Percentiles rank a stretch among this genome's conserved stretches.
Evolutionary conservation across 2,888 invertebrate genomes (phyloP).

Genomic region (Endotricha flammealis): DNA sequence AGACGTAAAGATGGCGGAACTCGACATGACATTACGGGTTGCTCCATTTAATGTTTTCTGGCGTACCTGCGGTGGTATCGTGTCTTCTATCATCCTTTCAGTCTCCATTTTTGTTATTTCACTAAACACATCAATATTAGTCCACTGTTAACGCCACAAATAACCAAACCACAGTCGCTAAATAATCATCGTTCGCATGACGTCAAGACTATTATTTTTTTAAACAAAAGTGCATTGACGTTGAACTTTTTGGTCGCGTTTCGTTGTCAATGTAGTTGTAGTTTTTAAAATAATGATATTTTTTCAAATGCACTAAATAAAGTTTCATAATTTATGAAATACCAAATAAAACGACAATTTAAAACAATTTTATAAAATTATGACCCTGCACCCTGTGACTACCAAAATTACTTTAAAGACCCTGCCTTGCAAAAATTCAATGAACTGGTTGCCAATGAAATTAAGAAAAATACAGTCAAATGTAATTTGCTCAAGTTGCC

Average conservation of each 20-base stretch:
- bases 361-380: no score
- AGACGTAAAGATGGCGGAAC: constrained; percentile 70
- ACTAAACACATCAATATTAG: constrained; percentile 70
- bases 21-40: constrained; percentile 60
- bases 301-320: no score
- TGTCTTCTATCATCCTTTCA: constrained; percentile 92
- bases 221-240: constrained; percentile 7
- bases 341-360: no score
- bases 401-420: no score
- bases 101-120: constrained; percentile 93
- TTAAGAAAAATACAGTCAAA: no score
- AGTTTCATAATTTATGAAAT: no score
- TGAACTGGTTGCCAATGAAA: no score
- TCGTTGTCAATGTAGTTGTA: not conserved
- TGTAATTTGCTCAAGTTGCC: no score
- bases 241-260: not conserved
- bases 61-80: constrained; percentile 66
- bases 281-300: not conserved
- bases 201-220: constrained; percentile 58
- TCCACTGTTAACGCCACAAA: constrained; percentile 58
- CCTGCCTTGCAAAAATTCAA: no score
- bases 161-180: constrained; percentile 59
- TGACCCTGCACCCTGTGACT: no score
- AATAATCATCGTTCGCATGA: constrained; percentile 67
- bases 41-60: constrained; percentile 53